These are phyloP conservation scores for Astur gentilis DNA, from an alignment of 2,113 vertebrate genomes.

Conservation along the genomic window DNA sequence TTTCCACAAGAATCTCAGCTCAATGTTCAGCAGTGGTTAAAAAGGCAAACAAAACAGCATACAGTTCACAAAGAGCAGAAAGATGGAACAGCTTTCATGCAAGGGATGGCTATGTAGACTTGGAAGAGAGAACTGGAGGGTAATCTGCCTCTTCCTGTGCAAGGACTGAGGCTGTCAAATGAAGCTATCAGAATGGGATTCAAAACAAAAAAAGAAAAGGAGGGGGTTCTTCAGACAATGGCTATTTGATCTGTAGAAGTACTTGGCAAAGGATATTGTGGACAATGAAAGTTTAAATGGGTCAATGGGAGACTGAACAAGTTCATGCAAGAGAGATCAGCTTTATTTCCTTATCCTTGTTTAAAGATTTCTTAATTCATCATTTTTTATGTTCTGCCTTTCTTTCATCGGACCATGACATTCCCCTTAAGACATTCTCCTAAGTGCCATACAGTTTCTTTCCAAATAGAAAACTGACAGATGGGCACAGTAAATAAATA, in stretches of 20 bases:
- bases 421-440: background rate
- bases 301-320: background rate
- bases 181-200: background rate
- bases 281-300: background rate
- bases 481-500: background rate
- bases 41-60: background rate
- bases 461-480: background rate
- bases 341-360: conserved; percentile 31
- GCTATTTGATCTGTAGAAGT: background rate
- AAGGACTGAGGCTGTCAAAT: background rate
- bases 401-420: background rate
- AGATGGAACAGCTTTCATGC: background rate
- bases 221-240: background rate
- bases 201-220: background rate
- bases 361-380: conserved; percentile 27
- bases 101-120: background rate
- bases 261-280: background rate
- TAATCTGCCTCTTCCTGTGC: background rate
- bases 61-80: background rate
- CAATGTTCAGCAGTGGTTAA: background rate
- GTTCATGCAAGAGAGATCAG: conserved; percentile 8
- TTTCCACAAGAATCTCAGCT: background rate
- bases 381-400: background rate
- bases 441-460: background rate
- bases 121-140: background rate